Conservation (phyloP, 2,797 vertebrate species). For the Eulemur mongoz region DNA sequence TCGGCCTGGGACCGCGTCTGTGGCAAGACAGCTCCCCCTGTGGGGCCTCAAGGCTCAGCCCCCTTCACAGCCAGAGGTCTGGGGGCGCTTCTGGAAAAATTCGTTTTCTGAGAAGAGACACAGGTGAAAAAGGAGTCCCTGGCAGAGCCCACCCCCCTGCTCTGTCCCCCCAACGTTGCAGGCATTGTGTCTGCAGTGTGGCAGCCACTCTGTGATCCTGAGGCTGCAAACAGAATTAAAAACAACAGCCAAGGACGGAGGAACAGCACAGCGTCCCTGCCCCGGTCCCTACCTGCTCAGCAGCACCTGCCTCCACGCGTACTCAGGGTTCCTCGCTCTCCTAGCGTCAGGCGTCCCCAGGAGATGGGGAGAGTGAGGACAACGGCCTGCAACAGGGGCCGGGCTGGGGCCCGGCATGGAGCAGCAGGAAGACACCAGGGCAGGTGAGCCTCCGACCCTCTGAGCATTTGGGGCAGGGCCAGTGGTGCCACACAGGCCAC, state of each 20-base stretch:
- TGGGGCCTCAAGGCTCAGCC: background rate
- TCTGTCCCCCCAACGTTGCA: background rate
- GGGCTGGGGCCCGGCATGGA: background rate
- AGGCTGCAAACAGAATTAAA: background rate
- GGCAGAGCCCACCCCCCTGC: background rate
- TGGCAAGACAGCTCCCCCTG: background rate
- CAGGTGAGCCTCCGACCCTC: background rate
- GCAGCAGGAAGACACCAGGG: too few relatives aligned
- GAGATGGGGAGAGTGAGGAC: too few relatives aligned
- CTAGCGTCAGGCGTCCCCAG: background rate
- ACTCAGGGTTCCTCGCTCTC: background rate
- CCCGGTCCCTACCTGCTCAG: rapidly evolving
- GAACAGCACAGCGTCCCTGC: background rate
- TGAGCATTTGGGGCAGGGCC: background rate
- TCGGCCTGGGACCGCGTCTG: background rate
- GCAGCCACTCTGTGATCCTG: background rate
- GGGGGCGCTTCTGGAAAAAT: background rate
- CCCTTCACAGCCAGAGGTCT: background rate
- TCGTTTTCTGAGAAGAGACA: background rate
- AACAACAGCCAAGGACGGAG: background rate
- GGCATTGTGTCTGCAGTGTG: background rate
- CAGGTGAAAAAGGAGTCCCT: background rate
- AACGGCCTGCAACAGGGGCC: background rate
- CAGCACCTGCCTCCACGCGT: rapidly evolving
- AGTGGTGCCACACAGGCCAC: rapidly evolving